Percentiles rank a stretch among this genome's conserved stretches.
These are phyloP conservation scores for Siniperca chuatsi DNA, from an alignment of 2,113 vertebrate species.

Conservation along the genomic window DNA sequence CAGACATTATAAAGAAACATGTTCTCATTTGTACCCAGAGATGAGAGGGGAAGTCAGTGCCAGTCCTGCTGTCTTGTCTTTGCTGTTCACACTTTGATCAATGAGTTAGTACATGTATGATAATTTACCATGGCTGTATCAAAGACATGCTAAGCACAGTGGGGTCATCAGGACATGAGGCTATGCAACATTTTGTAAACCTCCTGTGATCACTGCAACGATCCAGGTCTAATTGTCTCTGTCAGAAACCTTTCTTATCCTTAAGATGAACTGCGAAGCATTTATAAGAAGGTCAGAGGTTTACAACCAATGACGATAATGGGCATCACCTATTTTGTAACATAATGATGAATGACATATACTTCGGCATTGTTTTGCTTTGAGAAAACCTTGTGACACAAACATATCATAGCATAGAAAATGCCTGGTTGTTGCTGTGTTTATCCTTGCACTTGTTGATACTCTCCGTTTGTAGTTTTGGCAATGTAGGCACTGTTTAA, in stretches of 20 bases:
- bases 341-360: not conserved
- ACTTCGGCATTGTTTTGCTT: not conserved
- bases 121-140: constrained; percentile 40
- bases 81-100: constrained; percentile 58
- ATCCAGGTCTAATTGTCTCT: constrained; percentile 14
- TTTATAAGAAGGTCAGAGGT: not conserved
- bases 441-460: constrained; percentile 6
- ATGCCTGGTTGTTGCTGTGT: not conserved
- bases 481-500: not conserved
- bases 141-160: constrained; percentile 14
- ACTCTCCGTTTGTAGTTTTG: constrained; percentile 7
- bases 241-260: constrained; percentile 13
- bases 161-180: constrained; percentile 18
- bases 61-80: constrained; percentile 34
- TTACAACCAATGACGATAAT: not conserved
- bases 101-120: constrained; percentile 28
- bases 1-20: constrained; percentile 24
- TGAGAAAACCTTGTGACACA: not conserved
- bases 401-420: not conserved
- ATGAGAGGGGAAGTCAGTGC: constrained; percentile 39
- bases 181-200: constrained; percentile 36
- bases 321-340: not conserved
- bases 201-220: constrained; percentile 39
- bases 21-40: constrained; percentile 37
- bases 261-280: constrained; percentile 3